phyloP scores from a whole-genome alignment of 2,888 invertebrate genomes.

The Acronicta alni region DNA sequence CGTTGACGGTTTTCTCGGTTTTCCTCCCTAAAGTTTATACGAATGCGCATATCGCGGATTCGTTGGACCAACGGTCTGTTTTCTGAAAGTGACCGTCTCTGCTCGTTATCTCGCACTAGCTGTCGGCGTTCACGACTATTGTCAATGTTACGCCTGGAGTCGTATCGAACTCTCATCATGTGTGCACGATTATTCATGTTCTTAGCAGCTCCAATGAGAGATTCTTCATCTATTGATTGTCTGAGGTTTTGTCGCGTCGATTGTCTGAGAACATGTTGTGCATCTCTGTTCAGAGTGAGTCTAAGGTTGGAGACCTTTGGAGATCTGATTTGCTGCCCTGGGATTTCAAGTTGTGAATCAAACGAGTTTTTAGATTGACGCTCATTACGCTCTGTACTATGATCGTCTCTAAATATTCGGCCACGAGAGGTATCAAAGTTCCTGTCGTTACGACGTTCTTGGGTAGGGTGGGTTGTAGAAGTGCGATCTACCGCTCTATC shows the following conservation, averaged over 20 bases:
- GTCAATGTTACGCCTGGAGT: conserved; percentile 16
- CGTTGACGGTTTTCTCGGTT: conserved; percentile 12
- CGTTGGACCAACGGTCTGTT: conserved; percentile 20
- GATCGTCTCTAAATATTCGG: conserved; percentile 13
- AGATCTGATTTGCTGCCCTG: conserved; percentile 12
- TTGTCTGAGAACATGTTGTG: conserved; percentile 18
- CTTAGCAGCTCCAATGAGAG: conserved; percentile 6
- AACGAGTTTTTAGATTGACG: conserved; percentile 14
- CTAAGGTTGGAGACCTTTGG: conserved; percentile 19
- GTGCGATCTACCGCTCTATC: conserved; percentile 8
- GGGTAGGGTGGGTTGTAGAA: conserved; percentile 12
- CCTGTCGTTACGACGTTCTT: conserved; percentile 28
- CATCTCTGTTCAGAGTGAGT: conserved; percentile 17
- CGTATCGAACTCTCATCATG: conserved; percentile 18
- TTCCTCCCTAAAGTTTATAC: conserved; percentile 14
- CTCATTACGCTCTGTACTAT: conserved; percentile 25
- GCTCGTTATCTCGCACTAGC: conserved; percentile 15
- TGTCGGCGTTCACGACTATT: conserved; percentile 24
- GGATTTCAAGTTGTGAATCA: conserved; percentile 18
- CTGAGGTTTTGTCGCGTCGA: no score
- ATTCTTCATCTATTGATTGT: conserved; percentile 13
- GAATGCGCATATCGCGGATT: conserved; percentile 20
- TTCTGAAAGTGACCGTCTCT: conserved; percentile 21
- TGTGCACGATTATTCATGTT: conserved; percentile 15
- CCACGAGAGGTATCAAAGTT: conserved; percentile 13